Evolutionary conservation across 2,888 invertebrate genomes (phyloP).

Genomic region (Malthinus seriepunctatus): DNA sequence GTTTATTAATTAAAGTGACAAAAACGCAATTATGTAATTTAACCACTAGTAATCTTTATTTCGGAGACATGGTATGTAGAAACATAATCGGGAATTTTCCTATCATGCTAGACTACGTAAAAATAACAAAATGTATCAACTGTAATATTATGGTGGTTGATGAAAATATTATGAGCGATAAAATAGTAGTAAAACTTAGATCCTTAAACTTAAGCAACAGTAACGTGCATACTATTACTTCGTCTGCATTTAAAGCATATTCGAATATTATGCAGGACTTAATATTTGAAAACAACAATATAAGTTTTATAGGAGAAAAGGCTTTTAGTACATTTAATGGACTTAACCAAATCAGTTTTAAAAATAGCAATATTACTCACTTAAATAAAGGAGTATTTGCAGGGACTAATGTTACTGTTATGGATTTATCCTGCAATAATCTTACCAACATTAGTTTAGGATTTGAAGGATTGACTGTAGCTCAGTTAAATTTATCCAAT

Average conservation of each 20-base stretch:
- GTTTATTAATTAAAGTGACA: background rate
- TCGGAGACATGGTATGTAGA: background rate
- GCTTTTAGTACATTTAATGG: conserved; percentile 14
- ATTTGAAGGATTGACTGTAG: conserved; percentile 10
- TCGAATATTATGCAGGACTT: conserved; percentile 6
- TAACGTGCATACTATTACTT: conserved; percentile 9
- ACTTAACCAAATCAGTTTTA: conserved; percentile 11
- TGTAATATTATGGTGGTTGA: conserved; percentile 18
- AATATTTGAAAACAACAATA: conserved; percentile 17
- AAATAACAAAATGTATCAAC: conserved; percentile 8
- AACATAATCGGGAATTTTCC: conserved; percentile 10
- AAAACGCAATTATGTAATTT: conserved; percentile 12
- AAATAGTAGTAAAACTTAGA: too few species aligned
- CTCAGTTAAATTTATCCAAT: conserved; percentile 16
- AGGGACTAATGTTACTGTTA: background rate
- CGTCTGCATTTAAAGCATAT: conserved; percentile 15
- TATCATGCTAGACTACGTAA: background rate
- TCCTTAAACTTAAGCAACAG: conserved; percentile 21
- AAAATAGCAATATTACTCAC: conserved; percentile 8
- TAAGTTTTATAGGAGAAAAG: conserved; percentile 13
- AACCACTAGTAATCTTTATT: background rate
- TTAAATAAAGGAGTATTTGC: conserved; percentile 12
- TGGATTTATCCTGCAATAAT: conserved; percentile 21
- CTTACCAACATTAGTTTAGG: conserved; percentile 4
- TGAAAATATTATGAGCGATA: conserved; percentile 4